phyloP scores from a whole-genome alignment of 2,888 invertebrate species.

The Dorcus hopei region DNA sequence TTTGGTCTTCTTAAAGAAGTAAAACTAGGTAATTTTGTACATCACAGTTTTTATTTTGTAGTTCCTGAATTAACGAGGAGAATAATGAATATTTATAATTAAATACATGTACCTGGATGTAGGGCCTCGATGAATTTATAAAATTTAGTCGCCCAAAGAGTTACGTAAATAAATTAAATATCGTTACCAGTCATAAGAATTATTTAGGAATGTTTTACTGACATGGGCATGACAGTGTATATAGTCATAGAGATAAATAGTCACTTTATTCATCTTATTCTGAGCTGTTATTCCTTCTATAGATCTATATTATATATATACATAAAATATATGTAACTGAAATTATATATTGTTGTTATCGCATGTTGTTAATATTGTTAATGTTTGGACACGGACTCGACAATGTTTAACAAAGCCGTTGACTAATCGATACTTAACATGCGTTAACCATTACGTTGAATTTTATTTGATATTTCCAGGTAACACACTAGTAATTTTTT shows the following conservation, averaged over 20 bases:
- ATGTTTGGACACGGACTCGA: constrained; percentile 43
- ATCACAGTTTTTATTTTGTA: too few species aligned
- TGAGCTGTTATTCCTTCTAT: constrained; percentile 41
- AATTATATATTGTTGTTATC: constrained; percentile 50
- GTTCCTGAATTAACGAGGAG: too few species aligned
- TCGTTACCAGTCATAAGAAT: constrained; percentile 35
- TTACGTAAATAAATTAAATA: too few species aligned
- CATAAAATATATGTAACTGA: constrained; percentile 38
- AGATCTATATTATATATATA: constrained; percentile 28
- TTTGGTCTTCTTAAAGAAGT: too few species aligned
- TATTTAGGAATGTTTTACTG: constrained; percentile 16
- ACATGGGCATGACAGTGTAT: constrained; percentile 31
- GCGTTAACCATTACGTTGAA: constrained; percentile 26
- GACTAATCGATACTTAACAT: constrained; percentile 33
- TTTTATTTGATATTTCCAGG: constrained; percentile 12
- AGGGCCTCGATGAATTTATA: too few species aligned
- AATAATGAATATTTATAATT: too few species aligned
- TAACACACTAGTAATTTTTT: not conserved
- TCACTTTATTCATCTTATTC: constrained; percentile 36
- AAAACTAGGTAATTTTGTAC: too few species aligned
- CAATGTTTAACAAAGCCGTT: constrained; percentile 38
- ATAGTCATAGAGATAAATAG: constrained; percentile 34
- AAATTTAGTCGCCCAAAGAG: too few species aligned
- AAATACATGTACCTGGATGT: too few species aligned
- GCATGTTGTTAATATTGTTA: constrained; percentile 53